These are phyloP conservation scores for Spongia lamella DNA, from an alignment of 37 sponge, comb jelly and placozoan species.

Conservation along the genomic window DNA sequence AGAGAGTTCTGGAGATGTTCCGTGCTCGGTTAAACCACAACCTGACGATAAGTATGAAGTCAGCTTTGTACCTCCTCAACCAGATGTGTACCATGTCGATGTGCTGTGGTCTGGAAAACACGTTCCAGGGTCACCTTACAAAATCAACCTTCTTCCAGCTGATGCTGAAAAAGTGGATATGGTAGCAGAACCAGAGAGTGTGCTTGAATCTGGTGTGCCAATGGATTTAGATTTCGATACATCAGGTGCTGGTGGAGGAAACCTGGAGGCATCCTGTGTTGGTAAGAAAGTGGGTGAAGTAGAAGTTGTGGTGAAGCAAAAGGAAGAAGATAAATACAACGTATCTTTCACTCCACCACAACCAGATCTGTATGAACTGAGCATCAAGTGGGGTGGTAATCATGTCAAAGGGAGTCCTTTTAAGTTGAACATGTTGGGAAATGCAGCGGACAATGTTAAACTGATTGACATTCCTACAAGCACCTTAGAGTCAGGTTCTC, in stretches of 20 bases:
- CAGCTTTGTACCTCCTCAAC: slow-evolving; percentile 16
- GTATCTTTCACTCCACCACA: slow-evolving; percentile 31
- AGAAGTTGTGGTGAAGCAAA: background rate
- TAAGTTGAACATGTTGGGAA: slow-evolving; percentile 43
- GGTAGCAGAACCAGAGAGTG: slow-evolving; percentile 46
- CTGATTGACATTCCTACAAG: slow-evolving; percentile 14
- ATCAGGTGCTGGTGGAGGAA: slow-evolving; percentile 20
- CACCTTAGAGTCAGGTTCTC: background rate
- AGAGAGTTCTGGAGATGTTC: slow-evolving; percentile 42
- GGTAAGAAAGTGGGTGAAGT: slow-evolving; percentile 14
- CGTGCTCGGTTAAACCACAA: slow-evolving; percentile 20
- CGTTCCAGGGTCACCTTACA: slow-evolving; percentile 62
- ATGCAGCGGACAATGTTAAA: slow-evolving; percentile 30
- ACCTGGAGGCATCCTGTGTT: slow-evolving; percentile 2
- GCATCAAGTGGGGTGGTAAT: slow-evolving; percentile 44
- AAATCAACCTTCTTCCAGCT: slow-evolving; percentile 32
- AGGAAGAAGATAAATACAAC: background rate
- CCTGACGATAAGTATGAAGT: slow-evolving; percentile 32
- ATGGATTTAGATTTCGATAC: slow-evolving; percentile 48
- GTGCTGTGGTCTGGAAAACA: slow-evolving; percentile 42
- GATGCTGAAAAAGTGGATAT: slow-evolving; percentile 39
- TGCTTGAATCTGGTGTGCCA: slow-evolving; percentile 51
- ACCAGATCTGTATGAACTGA: slow-evolving; percentile 47
- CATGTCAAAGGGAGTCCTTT: slow-evolving; percentile 68
- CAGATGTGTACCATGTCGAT: slow-evolving; percentile 48